These are phyloP conservation scores for Beris morrisii DNA, from an alignment of 2,888 invertebrate species.

Conservation along the genomic window DNA sequence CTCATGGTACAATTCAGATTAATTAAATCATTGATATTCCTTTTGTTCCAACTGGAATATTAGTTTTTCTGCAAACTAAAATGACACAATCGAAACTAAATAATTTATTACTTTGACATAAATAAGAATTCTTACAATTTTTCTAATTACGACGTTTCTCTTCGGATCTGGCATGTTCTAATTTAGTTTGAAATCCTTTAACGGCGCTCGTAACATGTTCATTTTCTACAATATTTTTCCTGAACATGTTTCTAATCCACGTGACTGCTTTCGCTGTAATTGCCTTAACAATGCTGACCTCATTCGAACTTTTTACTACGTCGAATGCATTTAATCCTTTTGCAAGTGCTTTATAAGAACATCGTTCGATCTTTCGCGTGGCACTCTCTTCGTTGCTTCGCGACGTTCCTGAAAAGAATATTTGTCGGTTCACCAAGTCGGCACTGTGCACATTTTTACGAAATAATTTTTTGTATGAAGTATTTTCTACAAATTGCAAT, in stretches of 20 bases:
- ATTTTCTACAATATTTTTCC: constrained; percentile 26
- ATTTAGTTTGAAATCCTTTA: constrained; percentile 22
- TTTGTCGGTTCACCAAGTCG: constrained; percentile 16
- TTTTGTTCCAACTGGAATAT: no score
- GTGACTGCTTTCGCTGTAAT: not conserved
- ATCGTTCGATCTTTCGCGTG: constrained; percentile 5
- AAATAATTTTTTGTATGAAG: not conserved
- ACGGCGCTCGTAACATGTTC: constrained; percentile 9
- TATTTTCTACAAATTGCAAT: constrained; percentile 4
- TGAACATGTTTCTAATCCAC: not conserved
- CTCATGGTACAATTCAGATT: no score
- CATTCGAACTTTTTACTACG: constrained; percentile 26
- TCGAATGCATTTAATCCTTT: constrained; percentile 3
- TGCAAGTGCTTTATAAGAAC: constrained; percentile 16
- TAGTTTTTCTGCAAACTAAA: no score
- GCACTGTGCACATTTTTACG: constrained; percentile 15
- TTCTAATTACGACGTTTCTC: not conserved
- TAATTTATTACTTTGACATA: no score
- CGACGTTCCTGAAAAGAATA: constrained; percentile 23
- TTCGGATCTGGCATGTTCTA: constrained; percentile 19
- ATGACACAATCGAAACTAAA: no score
- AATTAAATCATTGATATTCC: no score
- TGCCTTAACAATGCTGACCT: constrained; percentile 22
- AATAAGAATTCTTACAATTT: no score
- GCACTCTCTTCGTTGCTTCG: constrained; percentile 7